These are phyloP conservation scores for Drosophila willistoni DNA, from an alignment of 1,140 invertebrate species.

Conservation along the genomic window DNA sequence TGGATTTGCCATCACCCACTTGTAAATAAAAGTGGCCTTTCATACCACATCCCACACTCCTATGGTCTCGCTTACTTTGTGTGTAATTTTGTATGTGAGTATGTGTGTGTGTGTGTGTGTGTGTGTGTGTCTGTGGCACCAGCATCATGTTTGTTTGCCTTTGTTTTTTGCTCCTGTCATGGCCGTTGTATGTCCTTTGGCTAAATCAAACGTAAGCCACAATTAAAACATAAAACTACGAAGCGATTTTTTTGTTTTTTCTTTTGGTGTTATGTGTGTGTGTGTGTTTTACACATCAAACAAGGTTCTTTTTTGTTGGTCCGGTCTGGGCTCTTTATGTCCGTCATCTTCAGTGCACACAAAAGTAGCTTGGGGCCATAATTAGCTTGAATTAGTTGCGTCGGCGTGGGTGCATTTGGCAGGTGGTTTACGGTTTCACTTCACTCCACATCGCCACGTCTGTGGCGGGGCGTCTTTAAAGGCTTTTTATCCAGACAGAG, in stretches of 20 bases:
- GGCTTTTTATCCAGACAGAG: not conserved
- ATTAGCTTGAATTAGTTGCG: constrained; percentile 74
- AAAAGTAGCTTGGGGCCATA: constrained; percentile 46
- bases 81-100: constrained; percentile 19
- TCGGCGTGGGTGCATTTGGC: constrained; percentile 60
- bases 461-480: not conserved
- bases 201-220: constrained; percentile 79
- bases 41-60: not conserved
- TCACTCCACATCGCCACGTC: not conserved
- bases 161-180: constrained; percentile 77
- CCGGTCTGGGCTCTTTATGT: constrained; percentile 3
- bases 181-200: constrained; percentile 67
- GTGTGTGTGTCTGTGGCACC: constrained; percentile 46
- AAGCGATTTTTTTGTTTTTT: constrained; percentile 5
- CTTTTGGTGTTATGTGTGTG: not conserved
- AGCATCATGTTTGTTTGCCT: constrained; percentile 75
- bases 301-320: constrained; percentile 23
- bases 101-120: constrained; percentile 49
- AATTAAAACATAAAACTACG: constrained; percentile 76
- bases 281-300: constrained; percentile 61
- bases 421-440: constrained; percentile 40
- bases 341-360: constrained; percentile 54
- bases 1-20: constrained; percentile 73
- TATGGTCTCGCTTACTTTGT: not conserved
- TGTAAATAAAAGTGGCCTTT: constrained; percentile 72